Evolutionary conservation across 2,888 invertebrate species (phyloP).

Genomic region (Scaptomyza polygonia): DNA sequence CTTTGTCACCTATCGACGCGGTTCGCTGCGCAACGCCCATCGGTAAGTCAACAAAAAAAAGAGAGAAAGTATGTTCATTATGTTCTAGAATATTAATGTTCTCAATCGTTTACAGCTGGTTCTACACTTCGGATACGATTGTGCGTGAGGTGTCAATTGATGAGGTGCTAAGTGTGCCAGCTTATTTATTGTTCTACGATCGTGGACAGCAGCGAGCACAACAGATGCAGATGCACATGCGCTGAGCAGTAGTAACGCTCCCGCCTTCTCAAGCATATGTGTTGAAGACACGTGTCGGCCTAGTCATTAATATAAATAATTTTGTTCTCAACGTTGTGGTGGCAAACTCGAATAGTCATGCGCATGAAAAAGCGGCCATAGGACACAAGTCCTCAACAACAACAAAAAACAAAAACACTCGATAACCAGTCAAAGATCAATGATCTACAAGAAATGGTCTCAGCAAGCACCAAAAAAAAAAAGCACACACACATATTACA

Average conservation of each 20-base stretch:
- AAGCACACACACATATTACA: background rate
- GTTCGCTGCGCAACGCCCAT: slow-evolving; percentile 85
- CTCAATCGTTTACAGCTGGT: slow-evolving; percentile 87
- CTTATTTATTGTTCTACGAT: slow-evolving; percentile 97
- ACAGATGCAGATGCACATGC: slow-evolving; percentile 45
- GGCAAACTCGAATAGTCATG: slow-evolving; percentile 21
- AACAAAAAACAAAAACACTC: background rate
- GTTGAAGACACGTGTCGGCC: slow-evolving; percentile 35
- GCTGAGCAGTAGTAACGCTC: background rate
- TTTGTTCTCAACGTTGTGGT: slow-evolving; percentile 50
- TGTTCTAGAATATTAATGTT: too few relatives aligned
- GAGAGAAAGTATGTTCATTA: too few relatives aligned
- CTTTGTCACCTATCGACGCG: slow-evolving; percentile 96
- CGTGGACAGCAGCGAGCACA: slow-evolving; percentile 80
- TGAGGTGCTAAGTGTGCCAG: slow-evolving; percentile 93
- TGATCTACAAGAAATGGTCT: slow-evolving; percentile 35
- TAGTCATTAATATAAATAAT: slow-evolving; percentile 41
- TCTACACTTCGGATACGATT: slow-evolving; percentile 93
- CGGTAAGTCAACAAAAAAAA: slow-evolving; percentile 65
- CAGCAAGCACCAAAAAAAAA: slow-evolving; percentile 53
- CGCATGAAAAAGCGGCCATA: slow-evolving; percentile 45
- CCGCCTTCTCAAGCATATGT: background rate
- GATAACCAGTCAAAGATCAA: slow-evolving; percentile 3
- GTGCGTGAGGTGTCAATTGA: slow-evolving; percentile 92
- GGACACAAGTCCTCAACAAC: slow-evolving; percentile 8